Conservation (phyloP, 2,797 vertebrate species). For the Margarornis squamiger region DNA sequence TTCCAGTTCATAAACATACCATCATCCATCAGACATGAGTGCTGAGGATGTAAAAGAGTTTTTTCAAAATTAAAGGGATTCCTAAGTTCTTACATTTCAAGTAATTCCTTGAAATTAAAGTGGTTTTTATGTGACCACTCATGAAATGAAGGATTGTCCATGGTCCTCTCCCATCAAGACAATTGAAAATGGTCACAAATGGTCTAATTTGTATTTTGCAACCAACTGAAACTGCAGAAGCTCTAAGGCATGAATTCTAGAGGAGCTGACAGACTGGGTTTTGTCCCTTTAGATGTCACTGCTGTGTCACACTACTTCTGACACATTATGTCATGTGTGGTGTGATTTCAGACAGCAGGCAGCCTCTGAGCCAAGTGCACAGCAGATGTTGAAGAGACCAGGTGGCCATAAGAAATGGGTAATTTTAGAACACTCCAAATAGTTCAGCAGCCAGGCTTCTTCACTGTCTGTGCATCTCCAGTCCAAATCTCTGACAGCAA, state of each 20-base stretch:
- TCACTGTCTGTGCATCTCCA: not conserved
- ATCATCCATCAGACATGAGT: constrained; percentile 41
- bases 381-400: constrained; percentile 69
- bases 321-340: constrained; percentile 19
- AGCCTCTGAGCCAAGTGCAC: constrained; percentile 9
- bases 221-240: not conserved
- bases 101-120: not conserved
- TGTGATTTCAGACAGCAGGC: constrained; percentile 13
- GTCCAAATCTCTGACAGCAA: constrained; percentile 12
- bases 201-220: not conserved
- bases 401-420: constrained; percentile 61
- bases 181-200: not conserved
- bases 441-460: constrained; percentile 48
- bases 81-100: not conserved
- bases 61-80: constrained; percentile 56
- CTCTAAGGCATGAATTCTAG: not conserved
- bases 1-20: constrained; percentile 58
- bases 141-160: not conserved
- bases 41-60: constrained; percentile 57
- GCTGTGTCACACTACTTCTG: constrained; percentile 1
- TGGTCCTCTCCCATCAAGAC: not conserved
- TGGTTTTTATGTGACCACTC: not conserved
- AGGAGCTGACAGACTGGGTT: not conserved
- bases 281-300: not conserved
- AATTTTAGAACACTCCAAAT: constrained; percentile 66